These are phyloP conservation scores for Patagioenas fasciata DNA, from an alignment of 2,113 vertebrate species.

Conservation along the genomic window DNA sequence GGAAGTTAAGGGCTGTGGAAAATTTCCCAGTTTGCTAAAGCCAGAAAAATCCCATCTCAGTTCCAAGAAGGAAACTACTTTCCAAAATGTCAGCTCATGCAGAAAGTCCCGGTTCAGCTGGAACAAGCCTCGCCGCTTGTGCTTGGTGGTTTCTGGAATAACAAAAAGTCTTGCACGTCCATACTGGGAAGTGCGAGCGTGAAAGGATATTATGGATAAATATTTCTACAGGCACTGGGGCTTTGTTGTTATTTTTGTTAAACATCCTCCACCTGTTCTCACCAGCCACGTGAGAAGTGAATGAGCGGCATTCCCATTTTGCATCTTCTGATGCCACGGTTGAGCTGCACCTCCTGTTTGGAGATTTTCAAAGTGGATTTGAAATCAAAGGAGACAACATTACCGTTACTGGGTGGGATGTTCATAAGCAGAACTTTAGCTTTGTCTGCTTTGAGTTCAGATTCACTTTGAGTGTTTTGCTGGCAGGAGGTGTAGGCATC, in stretches of 20 bases:
- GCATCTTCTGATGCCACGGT: background rate
- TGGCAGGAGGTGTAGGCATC: background rate
- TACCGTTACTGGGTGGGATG: background rate
- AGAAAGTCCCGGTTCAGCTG: constrained; percentile 39
- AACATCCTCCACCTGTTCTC: constrained; percentile 1
- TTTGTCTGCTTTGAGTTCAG: constrained; percentile 56
- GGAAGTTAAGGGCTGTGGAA: constrained; percentile 31
- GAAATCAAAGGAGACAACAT: constrained; percentile 35
- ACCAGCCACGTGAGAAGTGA: background rate
- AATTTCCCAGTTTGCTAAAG: constrained; percentile 24
- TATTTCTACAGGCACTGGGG: background rate
- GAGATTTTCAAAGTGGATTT: constrained; percentile 55
- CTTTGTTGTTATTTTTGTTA: background rate
- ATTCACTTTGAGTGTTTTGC: constrained; percentile 48
- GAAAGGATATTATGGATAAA: background rate
- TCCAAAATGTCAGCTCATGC: constrained; percentile 44
- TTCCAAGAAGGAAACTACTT: constrained; percentile 54
- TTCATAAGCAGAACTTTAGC: constrained; percentile 32
- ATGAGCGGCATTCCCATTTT: background rate
- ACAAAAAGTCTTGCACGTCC: background rate
- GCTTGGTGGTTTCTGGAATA: background rate
- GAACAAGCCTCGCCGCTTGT: background rate
- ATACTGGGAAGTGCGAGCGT: background rate
- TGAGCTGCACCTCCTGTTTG: background rate
- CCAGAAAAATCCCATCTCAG: constrained; percentile 40